phyloP scores from a whole-genome alignment of 2,797 vertebrate genomes.

The Hozukius guyotensis region DNA sequence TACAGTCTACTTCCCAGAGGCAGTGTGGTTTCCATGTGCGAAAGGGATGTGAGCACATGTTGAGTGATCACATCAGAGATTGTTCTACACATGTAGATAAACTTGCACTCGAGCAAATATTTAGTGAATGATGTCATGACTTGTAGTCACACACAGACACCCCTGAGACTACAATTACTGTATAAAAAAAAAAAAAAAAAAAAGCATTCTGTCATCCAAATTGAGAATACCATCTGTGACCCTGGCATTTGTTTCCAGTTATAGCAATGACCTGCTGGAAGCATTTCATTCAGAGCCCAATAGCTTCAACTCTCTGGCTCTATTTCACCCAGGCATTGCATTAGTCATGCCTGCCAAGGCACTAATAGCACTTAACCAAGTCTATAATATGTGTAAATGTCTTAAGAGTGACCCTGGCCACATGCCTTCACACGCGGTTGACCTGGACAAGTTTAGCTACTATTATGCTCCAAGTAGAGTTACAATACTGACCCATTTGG shows the following conservation, averaged over 20 bases:
- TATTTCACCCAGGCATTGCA: slow-evolving; percentile 29
- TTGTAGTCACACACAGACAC: neutral
- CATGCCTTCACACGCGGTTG: slow-evolving; percentile 27
- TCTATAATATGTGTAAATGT: slow-evolving; percentile 21
- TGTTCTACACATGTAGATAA: slow-evolving; percentile 1
- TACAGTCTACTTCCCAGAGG: neutral
- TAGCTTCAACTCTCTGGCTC: slow-evolving; percentile 24
- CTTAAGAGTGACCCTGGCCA: slow-evolving; percentile 19
- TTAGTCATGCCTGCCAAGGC: slow-evolving; percentile 23
- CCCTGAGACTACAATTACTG: neutral
- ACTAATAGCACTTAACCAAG: slow-evolving; percentile 44
- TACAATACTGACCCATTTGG: slow-evolving; percentile 38
- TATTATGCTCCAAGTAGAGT: slow-evolving; percentile 17
- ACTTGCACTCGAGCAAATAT: neutral
- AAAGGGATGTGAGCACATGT: neutral
- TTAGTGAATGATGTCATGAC: neutral
- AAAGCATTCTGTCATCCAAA: neutral
- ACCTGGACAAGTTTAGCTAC: slow-evolving; percentile 36
- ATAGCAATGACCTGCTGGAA: slow-evolving; percentile 29
- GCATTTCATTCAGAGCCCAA: slow-evolving; percentile 35
- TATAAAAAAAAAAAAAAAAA: neutral
- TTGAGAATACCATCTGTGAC: slow-evolving; percentile 7
- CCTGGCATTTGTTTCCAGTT: slow-evolving; percentile 6
- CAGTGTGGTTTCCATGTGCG: neutral
- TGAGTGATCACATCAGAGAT: neutral